phyloP scores from a whole-genome alignment of 1,140 invertebrate genomes.

The Scylla paramamosain region DNA sequence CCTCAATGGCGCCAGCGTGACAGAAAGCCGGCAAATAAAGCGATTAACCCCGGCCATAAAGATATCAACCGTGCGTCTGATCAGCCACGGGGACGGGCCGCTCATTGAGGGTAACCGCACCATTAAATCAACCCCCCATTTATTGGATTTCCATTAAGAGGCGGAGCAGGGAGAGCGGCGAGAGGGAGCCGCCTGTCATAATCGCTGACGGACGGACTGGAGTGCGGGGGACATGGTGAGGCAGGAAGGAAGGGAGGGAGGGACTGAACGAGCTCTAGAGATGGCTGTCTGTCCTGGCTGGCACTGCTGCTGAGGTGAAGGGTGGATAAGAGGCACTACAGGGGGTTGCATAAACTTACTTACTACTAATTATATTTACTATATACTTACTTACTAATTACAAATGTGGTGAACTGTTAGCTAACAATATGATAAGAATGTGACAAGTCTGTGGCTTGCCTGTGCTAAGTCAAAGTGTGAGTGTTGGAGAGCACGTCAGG shows the following conservation, averaged over 20 bases:
- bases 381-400: no score
- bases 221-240: neutral
- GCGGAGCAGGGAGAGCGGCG: neutral
- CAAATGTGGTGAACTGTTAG: no score
- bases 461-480: no score
- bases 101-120: slow-evolving; percentile 64
- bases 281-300: neutral
- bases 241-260: neutral
- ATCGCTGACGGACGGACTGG: neutral
- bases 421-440: no score
- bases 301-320: no score
- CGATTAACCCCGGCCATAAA: slow-evolving; percentile 70
- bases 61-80: slow-evolving; percentile 58
- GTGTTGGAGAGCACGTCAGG: no score
- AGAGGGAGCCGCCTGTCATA: neutral
- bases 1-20: slow-evolving; percentile 65
- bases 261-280: neutral
- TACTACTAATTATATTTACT: no score
- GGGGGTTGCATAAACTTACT: neutral
- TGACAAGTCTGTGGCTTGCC: no score
- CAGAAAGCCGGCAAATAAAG: slow-evolving; percentile 71
- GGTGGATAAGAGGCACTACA: neutral
- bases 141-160: slow-evolving; percentile 70
- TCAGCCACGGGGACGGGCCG: slow-evolving; percentile 44
- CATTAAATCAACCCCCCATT: slow-evolving; percentile 69